phyloP scores from a whole-genome alignment of 2,888 invertebrate species.

The Mesoligia furuncula region DNA sequence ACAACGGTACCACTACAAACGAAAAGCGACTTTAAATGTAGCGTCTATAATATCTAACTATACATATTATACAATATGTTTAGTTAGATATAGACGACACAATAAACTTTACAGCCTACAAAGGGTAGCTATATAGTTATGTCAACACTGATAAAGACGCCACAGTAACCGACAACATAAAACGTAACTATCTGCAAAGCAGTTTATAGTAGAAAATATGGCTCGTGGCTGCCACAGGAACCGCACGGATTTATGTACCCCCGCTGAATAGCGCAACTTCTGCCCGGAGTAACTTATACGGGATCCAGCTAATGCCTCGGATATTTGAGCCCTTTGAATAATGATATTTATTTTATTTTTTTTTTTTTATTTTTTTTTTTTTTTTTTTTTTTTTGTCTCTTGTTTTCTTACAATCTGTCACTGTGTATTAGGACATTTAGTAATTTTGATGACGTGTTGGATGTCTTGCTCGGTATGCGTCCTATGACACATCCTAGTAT shows the following conservation, averaged over 20 bases:
- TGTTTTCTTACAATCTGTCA: no score
- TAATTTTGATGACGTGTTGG: no score
- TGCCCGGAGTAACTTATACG: conserved; percentile 48
- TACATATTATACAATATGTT: background rate
- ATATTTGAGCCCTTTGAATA: conserved; percentile 39
- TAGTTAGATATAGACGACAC: background rate
- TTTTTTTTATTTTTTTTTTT: no score
- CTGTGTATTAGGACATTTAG: no score
- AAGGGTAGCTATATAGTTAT: conserved; percentile 2
- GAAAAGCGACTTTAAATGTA: background rate
- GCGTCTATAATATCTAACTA: no score
- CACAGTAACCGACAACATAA: conserved; percentile 31
- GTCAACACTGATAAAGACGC: conserved; percentile 36
- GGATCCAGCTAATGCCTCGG: conserved; percentile 31
- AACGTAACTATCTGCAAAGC: conserved; percentile 52
- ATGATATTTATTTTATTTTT: conserved; percentile 3
- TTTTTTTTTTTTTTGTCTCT: no score
- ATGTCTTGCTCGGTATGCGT: no score
- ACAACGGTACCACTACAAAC: background rate
- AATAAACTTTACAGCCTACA: conserved; percentile 6
- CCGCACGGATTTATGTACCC: conserved; percentile 55
- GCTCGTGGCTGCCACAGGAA: conserved; percentile 46
- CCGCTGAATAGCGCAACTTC: conserved; percentile 50
- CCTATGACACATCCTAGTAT: no score
- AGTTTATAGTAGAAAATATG: conserved; percentile 57